Base-by-base conservation (phyloP, 2,888 invertebrate species). In the Chloroclysta siterata region DNA sequence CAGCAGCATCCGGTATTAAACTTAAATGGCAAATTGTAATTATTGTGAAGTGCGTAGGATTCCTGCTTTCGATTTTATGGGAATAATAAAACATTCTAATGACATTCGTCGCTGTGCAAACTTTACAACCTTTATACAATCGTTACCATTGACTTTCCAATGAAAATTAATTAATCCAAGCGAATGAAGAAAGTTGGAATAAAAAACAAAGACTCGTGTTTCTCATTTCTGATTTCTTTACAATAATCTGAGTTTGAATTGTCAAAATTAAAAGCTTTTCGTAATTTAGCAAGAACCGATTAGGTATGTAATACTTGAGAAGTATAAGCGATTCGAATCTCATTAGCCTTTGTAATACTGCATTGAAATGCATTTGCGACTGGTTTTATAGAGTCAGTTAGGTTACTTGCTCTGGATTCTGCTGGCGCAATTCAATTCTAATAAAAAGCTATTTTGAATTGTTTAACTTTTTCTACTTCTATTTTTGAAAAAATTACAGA, bases 11-110 rank as follows among this genome's bases (percentile, higher is more conserved):
- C 79, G 82, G 79, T 77, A 73, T 80, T 72, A 68, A 66, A 61
- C 70, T 73, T 65, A 67, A 59, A 71, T 71, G 63, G 66, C 73
- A 70, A 75, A 70, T 69, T 68, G 66, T 74, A 48, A 57, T 53
- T 74, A 76, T 76, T 77, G 74, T 78, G 72, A 64, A 64, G 63
- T 62, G 74, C 69, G 75, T 78, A 80, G 76, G 76, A 76, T 79
- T 79, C 73, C 74, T 68, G 75, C 77, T 80, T 83, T 78, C 77
- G 73, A 74, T 74, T 82, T 83, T 81, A 83, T 79, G 78, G 70
- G 53, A 41, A 65, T 72, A 72, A 74, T 82, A 78, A 82, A 82
- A 74, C 63, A 71, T 69, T 71, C 58, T 65, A 46, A 60, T 77
- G 69, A 68, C 65, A 68, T 72, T 71, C 66, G 70, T 62, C 60